Base-by-base conservation (phyloP, 1,140 invertebrate genomes). In the Charaxes varanes region DNA sequence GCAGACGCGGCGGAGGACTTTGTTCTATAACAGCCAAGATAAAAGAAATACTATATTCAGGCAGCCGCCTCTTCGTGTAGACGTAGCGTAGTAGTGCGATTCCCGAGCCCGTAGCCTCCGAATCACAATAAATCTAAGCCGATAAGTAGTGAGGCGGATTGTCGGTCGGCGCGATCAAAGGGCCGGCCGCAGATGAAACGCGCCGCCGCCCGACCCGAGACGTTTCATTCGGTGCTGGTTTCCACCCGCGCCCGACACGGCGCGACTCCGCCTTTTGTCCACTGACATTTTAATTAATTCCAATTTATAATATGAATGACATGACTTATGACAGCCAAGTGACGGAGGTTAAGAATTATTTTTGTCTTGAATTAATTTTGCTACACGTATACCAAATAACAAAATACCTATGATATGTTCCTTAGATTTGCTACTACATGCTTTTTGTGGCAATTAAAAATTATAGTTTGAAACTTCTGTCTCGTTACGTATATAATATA, bases 41-140 rank as follows among this genome's bases (percentile, higher is more conserved):
- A n/a, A n/a, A n/a, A n/a, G n/a, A n/a, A n/a, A n/a, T n/a, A n/a
- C n/a, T n/a, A n/a, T n/a, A n/a, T n/a, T 28, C 11, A 7, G 2
- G 7, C 26, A 10, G 15, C 6, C 0, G 28, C 18, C 28, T 31
- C 28, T 31, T 10, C 0, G 3, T 10, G 7, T 12, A 6, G 18
- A 31, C 28, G 54, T 62, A 55, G 55, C 52, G 45, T 58, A 48
- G 49, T 59, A 59, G 60, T 62, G 61, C 62, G 58, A 62, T 62
- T 65, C 70, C 58, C 54, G 53, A 55, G n/a, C 45, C 51, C 65
- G 50, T 62, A 73, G 71, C 62, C 70, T 73, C 71, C 68, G 59
- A 73, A 77, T 72, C 71, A 79, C 74, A 77, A 82, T 82, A 82
- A 82, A 82, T 82, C 77, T 76, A 72, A 77, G 62, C 67, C 74